These are phyloP conservation scores for Arenaria interpres DNA, from an alignment of 2,113 vertebrate species.

Conservation along the genomic window DNA sequence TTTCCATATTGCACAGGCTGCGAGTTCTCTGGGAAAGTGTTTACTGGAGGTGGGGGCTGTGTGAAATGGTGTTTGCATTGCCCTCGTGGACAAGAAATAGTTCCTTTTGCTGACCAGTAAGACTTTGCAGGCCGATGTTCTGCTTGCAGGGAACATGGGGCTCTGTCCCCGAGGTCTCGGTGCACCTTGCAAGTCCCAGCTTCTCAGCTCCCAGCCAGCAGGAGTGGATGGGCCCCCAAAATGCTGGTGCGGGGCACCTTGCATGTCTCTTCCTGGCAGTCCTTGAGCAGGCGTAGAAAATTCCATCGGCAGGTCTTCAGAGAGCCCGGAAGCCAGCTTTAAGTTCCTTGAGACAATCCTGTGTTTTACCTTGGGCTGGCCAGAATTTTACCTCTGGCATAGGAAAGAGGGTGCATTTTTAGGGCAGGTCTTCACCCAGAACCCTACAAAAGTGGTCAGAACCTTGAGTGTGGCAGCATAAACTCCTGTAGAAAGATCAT, in stretches of 20 bases:
- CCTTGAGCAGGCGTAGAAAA: background rate
- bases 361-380: background rate
- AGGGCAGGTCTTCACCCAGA: background rate
- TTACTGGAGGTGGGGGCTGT: background rate
- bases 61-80: background rate
- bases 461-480: fast-evolving
- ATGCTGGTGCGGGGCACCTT: background rate
- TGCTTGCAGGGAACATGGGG: background rate
- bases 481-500: background rate
- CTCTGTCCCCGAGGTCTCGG: background rate
- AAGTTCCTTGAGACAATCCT: background rate
- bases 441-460: fast-evolving
- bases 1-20: fast-evolving
- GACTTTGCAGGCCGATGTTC: background rate
- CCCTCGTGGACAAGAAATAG: background rate
- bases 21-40: fast-evolving
- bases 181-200: fast-evolving
- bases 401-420: background rate
- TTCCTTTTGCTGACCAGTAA: background rate
- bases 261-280: background rate
- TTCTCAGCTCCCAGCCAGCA: background rate
- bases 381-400: background rate
- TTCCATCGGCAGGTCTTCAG: fast-evolving
- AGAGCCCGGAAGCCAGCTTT: background rate
- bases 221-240: fast-evolving